Evolutionary conservation across 2,113 vertebrate genomes (phyloP).

Genomic region (Melospiza georgiana): DNA sequence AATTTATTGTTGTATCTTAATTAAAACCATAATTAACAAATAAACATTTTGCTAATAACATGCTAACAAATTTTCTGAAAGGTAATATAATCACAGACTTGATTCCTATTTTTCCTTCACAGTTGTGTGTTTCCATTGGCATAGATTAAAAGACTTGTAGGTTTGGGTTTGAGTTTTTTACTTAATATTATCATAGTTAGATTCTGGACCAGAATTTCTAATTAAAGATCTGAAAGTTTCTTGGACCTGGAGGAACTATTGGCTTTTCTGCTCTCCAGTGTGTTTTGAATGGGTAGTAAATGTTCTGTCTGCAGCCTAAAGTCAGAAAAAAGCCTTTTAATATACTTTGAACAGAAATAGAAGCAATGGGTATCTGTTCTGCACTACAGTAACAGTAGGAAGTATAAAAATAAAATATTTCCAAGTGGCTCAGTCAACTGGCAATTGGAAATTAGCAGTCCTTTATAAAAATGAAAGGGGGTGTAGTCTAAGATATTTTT

Average conservation of each 20-base stretch:
- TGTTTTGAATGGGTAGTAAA: background rate
- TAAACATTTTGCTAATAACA: slow-evolving; percentile 61
- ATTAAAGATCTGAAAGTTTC: background rate
- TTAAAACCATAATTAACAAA: slow-evolving; percentile 65
- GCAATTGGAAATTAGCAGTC: background rate
- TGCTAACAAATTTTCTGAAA: slow-evolving; percentile 54
- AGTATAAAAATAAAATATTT: background rate
- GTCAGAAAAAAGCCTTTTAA: background rate
- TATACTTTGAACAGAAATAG: background rate
- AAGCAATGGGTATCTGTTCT: background rate
- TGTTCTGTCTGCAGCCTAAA: background rate
- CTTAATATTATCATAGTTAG: background rate
- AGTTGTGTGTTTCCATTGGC: background rate
- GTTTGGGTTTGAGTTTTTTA: background rate
- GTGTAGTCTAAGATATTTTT: background rate
- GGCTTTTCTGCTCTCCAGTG: background rate
- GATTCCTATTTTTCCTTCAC: background rate
- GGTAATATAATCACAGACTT: slow-evolving; percentile 44
- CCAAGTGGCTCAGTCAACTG: background rate
- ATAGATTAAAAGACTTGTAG: background rate
- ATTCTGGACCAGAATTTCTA: background rate
- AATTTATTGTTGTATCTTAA: slow-evolving; percentile 61
- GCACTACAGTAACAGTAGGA: background rate
- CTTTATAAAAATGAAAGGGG: background rate
- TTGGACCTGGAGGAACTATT: background rate